Percentiles rank a stretch among this genome's conserved stretches.
These are phyloP conservation scores for Dendrolimus pini DNA, from an alignment of 2,888 invertebrate genomes.

Conservation along the genomic window DNA sequence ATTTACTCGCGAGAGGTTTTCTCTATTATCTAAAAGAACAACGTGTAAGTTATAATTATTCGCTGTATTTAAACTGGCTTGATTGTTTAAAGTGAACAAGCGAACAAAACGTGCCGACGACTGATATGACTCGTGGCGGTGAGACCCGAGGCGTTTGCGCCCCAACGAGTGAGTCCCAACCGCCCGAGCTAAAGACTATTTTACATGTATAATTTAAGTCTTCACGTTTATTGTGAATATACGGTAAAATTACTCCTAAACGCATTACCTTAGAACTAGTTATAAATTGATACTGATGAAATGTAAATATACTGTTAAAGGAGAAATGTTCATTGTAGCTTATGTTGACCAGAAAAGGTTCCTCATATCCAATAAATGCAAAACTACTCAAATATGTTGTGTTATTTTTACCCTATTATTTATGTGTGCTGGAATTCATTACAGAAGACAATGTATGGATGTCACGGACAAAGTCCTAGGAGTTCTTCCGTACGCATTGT, in stretches of 20 bases:
- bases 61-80: conserved; percentile 68
- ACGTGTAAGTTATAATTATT: conserved; percentile 54
- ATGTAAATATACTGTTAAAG: conserved; percentile 74
- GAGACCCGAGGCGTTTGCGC: too few species aligned
- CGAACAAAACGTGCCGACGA: conserved; percentile 57
- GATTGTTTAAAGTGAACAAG: conserved; percentile 50
- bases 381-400: conserved; percentile 59
- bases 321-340: conserved; percentile 73
- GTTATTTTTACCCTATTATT: conserved; percentile 19
- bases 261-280: conserved; percentile 58
- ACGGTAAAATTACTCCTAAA: conserved; percentile 62
- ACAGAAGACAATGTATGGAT: too few species aligned
- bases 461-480: too few species aligned
- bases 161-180: background rate
- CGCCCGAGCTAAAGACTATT: conserved; percentile 23
- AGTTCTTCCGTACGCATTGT: too few species aligned
- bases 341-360: conserved; percentile 75
- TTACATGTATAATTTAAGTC: conserved; percentile 33
- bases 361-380: conserved; percentile 77
- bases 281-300: conserved; percentile 65
- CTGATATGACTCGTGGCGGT: conserved; percentile 8
- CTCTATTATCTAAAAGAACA: conserved; percentile 27
- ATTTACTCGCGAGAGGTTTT: conserved; percentile 31
- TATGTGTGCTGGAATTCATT: too few species aligned
- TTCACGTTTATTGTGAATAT: conserved; percentile 72